Evolutionary conservation across 2,888 invertebrate species (phyloP), one percentile per base, ranked within the genome.

Genomic region (Campoplex capitator): DNA sequence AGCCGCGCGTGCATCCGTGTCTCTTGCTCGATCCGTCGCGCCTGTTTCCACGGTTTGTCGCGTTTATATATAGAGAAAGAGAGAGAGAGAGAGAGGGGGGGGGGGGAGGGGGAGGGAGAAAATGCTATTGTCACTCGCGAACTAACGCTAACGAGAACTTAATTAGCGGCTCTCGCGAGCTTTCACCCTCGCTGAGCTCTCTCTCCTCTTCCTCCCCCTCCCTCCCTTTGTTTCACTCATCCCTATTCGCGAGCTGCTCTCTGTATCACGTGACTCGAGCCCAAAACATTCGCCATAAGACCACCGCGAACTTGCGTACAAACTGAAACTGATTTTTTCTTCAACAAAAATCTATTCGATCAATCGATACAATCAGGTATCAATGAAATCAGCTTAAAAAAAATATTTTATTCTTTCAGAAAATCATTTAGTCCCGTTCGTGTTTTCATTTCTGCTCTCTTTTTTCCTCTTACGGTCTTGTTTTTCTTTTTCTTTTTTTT

Each of bases 61-160:
- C 86, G 87, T 88, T 88, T 86, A 83, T 82, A 86, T 78, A 51
- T 79, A 85, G 88, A 70, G 11, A 78, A 16, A 68, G 13, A 56
- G 28, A 70, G 38, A 79, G 28, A 56, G 11, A 74, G 77, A 73
- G 65, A 80, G 65, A 65, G 32, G 54, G 54, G 51, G 54, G 54
- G 51, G 54, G 38, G 73, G 58, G 67, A 80, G 65, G 48, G 32
- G 45, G 67, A 54, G n/a, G 18, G 75, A 58, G 42, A 75, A 35
- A 38, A 28, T 28, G 48, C 83, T 73, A 90, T 91, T 91, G 91
- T 91, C 88, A 87, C 84, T 65, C 84, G 88, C 86, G 88, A 85
- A 88, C 86, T 84, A 82, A 89, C 89, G 89, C 89, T 92, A 92
- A 92, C 92, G 91, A 91, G 80, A 86, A 88, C 86, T 88, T 90